phyloP scores from a whole-genome alignment of 2,797 vertebrate species.

The Spondyliosoma cantharus region DNA sequence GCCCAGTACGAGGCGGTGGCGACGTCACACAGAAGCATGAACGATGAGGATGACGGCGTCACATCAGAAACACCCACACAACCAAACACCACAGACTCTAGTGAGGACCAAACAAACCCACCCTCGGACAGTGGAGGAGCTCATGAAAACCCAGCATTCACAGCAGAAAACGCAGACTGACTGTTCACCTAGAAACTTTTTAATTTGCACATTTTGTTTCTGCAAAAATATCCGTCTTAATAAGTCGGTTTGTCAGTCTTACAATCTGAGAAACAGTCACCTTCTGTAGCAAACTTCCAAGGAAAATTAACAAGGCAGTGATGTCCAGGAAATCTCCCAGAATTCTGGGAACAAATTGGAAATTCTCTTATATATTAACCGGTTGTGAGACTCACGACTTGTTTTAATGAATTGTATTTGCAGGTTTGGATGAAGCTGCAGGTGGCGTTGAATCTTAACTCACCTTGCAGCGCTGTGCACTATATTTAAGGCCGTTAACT shows the following conservation, averaged over 20 bases:
- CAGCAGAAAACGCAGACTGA: conserved; percentile 32
- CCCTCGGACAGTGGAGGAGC: conserved; percentile 11
- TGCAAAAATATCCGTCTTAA: background rate
- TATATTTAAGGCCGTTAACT: conserved; percentile 12
- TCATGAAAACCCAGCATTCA: background rate
- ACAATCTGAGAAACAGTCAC: background rate
- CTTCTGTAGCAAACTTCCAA: background rate
- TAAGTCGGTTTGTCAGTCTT: conserved; percentile 7
- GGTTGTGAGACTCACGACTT: background rate
- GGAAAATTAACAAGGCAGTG: too few species aligned
- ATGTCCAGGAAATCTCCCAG: background rate
- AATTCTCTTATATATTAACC: background rate
- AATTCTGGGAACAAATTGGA: background rate
- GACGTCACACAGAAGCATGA: background rate
- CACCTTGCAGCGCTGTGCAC: background rate
- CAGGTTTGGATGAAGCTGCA: background rate
- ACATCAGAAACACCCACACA: conserved; percentile 29
- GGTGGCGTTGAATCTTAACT: conserved; percentile 10
- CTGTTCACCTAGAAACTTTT: background rate
- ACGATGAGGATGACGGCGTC: background rate
- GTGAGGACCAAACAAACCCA: conserved; percentile 32
- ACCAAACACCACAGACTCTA: conserved; percentile 29
- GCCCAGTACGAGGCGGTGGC: background rate
- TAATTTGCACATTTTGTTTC: background rate
- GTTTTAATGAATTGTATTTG: conserved; percentile 8